Evolutionary conservation across 2,113 vertebrate genomes (phyloP).

Genomic region (Petroica traversi): DNA sequence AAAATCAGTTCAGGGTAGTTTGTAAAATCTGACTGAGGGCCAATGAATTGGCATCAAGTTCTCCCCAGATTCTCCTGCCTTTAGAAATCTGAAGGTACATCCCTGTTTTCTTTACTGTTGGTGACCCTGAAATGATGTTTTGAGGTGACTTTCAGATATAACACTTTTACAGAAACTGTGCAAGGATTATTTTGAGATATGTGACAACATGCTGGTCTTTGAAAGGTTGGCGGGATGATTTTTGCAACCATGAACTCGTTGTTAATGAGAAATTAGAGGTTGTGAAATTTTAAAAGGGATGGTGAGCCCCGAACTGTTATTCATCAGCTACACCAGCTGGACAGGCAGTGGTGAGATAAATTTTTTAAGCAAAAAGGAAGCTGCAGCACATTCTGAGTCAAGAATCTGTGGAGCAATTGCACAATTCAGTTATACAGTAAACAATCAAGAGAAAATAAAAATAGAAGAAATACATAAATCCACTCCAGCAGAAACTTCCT

Average conservation of each 20-base stretch:
- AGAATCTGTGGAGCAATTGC: background rate
- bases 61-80: background rate
- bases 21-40: background rate
- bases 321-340: background rate
- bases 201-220: background rate
- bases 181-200: background rate
- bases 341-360: background rate
- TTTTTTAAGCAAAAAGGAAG: slow-evolving; percentile 10
- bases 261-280: background rate
- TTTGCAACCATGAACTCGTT: background rate
- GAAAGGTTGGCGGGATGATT: background rate
- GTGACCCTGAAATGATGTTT: background rate
- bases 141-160: background rate
- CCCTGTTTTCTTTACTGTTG: background rate
- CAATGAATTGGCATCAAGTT: background rate
- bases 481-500: background rate
- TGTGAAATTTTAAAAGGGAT: background rate
- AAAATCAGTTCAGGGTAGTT: background rate
- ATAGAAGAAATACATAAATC: background rate
- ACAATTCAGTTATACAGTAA: background rate
- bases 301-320: background rate
- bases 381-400: background rate
- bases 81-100: background rate
- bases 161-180: background rate
- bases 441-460: slow-evolving; percentile 12